Evolutionary conservation across 2,113 vertebrate species (phyloP), one percentile per base, ranked within the genome.

Genomic region (Neodontobutis hainanensis): DNA sequence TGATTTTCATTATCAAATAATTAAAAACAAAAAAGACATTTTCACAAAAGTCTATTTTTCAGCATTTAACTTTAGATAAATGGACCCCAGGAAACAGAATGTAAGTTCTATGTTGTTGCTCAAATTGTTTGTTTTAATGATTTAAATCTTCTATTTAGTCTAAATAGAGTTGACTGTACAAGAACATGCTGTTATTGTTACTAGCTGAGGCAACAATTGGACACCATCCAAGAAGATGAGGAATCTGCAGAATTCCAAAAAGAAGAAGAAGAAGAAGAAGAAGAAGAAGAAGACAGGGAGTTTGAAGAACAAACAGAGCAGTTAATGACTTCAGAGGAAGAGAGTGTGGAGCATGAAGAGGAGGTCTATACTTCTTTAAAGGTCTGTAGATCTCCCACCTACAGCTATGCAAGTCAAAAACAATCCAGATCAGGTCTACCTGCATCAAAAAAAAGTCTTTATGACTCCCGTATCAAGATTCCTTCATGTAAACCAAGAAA

Each of bases 151-250:
- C n/a, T 5, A 40, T 40, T 14, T 16, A 1, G 14, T 55, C 11
- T 14, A n/a, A 27, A 10, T 10, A 7, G 6, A 14, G 16, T 15
- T 2, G 32, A 45, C 2, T 70, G 2, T 14, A 6, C 50, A 16
- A 52, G 2, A 60, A 51, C 52, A 19, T 47, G 42, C 43, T 14
- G 50, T 46, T 2, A 15, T 43, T 45, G 7, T 1, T 55, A 38
- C 68, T 12, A n/a, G 35, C 65, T 78, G 65, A 46, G 49, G 15
- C 19, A 1, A 0, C 0, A 4, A 9, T 58, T 88, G 82, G 80
- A 80, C 65, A 3, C 78, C 27, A 88, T 90, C 56, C 44, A 75
- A 70, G 86, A 90, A 8, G 74, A 82, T 19, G 65, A 82, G 48
- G 79, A 73, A 62, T 32, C 2, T 0, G 19, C 43, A 48, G 16